A percentile compares a stretch with the other conserved stretches of the same genome.
These are phyloP conservation scores for Sarotherodon lohbergeri DNA, from an alignment of 2,113 vertebrate species.

Conservation along the genomic window DNA sequence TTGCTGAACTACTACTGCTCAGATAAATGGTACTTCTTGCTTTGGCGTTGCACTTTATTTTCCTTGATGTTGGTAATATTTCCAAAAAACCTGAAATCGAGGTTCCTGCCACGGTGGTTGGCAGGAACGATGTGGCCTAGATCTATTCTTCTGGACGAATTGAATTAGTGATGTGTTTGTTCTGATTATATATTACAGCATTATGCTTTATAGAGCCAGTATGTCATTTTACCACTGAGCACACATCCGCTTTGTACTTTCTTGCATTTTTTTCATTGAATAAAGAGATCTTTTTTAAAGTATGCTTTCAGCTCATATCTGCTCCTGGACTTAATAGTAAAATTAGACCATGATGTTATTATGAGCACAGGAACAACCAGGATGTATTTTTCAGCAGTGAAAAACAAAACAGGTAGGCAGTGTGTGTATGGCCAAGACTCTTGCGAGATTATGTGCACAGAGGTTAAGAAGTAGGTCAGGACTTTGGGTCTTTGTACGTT, in stretches of 20 bases:
- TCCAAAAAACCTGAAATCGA: not conserved
- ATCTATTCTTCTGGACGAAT: not conserved
- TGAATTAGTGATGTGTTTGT: not conserved
- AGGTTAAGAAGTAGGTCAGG: not conserved
- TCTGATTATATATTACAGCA: not conserved
- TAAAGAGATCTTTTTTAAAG: not conserved
- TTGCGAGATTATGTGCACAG: not conserved
- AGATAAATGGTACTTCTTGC: not conserved
- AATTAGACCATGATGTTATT: not conserved
- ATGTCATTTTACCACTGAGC: not conserved
- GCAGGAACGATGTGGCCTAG: not conserved
- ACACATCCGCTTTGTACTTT: not conserved
- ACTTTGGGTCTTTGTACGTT: not conserved
- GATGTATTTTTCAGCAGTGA: not conserved
- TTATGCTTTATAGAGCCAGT: not conserved
- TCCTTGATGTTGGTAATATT: not conserved
- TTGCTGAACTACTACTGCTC: not conserved
- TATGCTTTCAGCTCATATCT: not conserved
- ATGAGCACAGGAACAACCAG: not conserved
- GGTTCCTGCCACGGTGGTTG: not conserved
- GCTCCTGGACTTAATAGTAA: not conserved
- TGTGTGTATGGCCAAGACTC: not conserved
- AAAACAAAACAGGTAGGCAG: not conserved
- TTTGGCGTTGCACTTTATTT: not conserved
- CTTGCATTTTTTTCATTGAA: not conserved